Evolutionary conservation across 2,797 vertebrate species (phyloP).

Genomic region (Malurus leucopterus): DNA sequence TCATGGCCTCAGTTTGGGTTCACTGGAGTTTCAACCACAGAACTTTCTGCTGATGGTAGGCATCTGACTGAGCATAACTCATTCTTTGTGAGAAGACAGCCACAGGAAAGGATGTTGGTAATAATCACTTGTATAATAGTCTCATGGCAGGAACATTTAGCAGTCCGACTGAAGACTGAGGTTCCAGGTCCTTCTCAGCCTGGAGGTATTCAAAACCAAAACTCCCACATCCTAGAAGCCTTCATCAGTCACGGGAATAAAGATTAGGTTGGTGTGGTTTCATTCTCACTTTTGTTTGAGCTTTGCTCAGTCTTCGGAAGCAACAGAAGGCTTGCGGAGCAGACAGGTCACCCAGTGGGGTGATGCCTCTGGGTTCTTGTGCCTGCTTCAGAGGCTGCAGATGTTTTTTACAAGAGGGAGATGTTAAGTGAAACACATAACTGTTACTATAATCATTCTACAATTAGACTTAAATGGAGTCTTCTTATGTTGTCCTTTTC

Average conservation of each 20-base stretch:
- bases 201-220: neutral
- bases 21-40: neutral
- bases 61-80: slow-evolving; percentile 31
- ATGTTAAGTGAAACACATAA: neutral
- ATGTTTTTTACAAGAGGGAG: neutral
- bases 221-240: neutral
- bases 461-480: neutral
- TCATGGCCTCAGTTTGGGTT: neutral
- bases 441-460: neutral
- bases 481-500: neutral
- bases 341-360: neutral
- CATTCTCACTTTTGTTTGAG: neutral
- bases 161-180: neutral
- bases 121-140: neutral
- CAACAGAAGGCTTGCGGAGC: neutral
- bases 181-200: neutral
- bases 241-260: neutral
- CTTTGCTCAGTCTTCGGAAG: neutral
- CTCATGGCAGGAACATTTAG: neutral
- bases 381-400: neutral
- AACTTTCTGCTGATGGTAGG: neutral
- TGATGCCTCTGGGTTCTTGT: neutral
- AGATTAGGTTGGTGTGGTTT: neutral
- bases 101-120: neutral
- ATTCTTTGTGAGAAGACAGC: neutral